Base-by-base conservation (phyloP, 2,797 vertebrate genomes). In the Eremophila alpestris region DNA sequence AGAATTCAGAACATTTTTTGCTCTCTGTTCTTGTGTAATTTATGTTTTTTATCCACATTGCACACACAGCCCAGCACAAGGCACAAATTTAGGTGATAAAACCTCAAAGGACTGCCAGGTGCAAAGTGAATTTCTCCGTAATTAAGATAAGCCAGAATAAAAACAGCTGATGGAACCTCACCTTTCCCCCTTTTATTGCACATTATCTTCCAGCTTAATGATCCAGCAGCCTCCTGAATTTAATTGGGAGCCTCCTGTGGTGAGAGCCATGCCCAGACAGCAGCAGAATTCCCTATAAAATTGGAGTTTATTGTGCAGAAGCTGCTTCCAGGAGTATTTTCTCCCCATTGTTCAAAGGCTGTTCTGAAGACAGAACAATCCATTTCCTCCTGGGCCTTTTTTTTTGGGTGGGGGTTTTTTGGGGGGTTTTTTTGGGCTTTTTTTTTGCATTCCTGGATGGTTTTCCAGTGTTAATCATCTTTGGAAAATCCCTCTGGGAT, bases 141-240 rank as follows among this genome's bases (percentile, higher is more conserved):
- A 64, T 58, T 92, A 89, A 94, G 82, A 91, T 74, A 94, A 93
- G 27, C 5, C 54, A 46, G 48, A 74, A 48, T 36, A 70, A 73
- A 84, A 73, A 5, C 21, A 70, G 6, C 55, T 59, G 40, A 38
- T 84, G 90, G 70, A 95, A 82, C n/a, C 21, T 86, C 60, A 89
- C 78, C 64, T 91, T 94, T 91, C 84, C 83, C 68, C 75, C 17
- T 82, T 93, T 92, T 77, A 87, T 76, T 63, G 13, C 34, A 0
- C 32, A 2, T 70, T 91, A 83, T 77, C 87, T 83, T 27, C 3
- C 45, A 34, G 9, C 30, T 27, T 51, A 71, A 36, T 45, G 36
- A 64, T 22, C 54, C 8, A 10, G 58, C 5, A 54, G 36, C 20
- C 16, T 70, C 24, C 41, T n/a, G 0, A 4, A 38, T 22, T 73